Evolutionary conservation across 2,888 invertebrate genomes (phyloP).

Genomic region (Horisme vitalbata): DNA sequence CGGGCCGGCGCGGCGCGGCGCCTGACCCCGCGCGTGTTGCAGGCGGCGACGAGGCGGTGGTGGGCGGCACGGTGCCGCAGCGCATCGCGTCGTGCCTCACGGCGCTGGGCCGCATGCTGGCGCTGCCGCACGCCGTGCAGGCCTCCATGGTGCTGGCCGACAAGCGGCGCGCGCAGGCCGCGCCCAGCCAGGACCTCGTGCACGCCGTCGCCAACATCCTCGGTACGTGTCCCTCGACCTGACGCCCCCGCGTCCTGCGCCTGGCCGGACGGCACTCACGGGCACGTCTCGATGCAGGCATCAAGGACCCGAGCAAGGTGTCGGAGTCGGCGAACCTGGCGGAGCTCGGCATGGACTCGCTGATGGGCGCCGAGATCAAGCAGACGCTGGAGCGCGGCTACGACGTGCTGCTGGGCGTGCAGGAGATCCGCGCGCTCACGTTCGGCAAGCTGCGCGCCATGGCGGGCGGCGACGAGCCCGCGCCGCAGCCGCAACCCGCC

Average conservation of each 20-base stretch:
- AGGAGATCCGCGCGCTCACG: conserved; percentile 94
- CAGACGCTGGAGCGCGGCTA: conserved; percentile 96
- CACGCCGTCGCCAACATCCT: conserved; percentile 94
- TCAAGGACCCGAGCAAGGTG: conserved; percentile 92
- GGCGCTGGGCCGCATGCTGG: conserved; percentile 94
- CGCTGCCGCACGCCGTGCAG: conserved; percentile 92
- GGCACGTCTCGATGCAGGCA: too few species aligned
- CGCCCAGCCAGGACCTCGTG: conserved; percentile 83
- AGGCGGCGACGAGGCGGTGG: conserved; percentile 92
- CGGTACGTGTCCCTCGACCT: conserved; percentile 77
- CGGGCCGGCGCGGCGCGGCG: neutral
- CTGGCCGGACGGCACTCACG: too few species aligned
- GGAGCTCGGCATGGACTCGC: conserved; percentile 98
- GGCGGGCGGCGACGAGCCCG: conserved; percentile 54
- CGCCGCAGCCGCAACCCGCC: conserved; percentile 40
- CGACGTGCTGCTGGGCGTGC: conserved; percentile 94
- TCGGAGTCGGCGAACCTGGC: conserved; percentile 90
- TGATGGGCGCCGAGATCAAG: conserved; percentile 99
- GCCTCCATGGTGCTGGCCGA: conserved; percentile 95
- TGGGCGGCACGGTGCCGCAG: conserved; percentile 98
- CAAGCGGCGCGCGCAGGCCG: conserved; percentile 85
- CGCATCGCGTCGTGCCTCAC: conserved; percentile 96
- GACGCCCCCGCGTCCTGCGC: too few species aligned
- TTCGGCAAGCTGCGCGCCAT: conserved; percentile 88
- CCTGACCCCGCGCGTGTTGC: conserved; percentile 45